Evolutionary conservation across 2,797 vertebrate genomes (phyloP), one percentile per base, ranked within the genome.

Genomic region (Xyrichtys novacula): DNA sequence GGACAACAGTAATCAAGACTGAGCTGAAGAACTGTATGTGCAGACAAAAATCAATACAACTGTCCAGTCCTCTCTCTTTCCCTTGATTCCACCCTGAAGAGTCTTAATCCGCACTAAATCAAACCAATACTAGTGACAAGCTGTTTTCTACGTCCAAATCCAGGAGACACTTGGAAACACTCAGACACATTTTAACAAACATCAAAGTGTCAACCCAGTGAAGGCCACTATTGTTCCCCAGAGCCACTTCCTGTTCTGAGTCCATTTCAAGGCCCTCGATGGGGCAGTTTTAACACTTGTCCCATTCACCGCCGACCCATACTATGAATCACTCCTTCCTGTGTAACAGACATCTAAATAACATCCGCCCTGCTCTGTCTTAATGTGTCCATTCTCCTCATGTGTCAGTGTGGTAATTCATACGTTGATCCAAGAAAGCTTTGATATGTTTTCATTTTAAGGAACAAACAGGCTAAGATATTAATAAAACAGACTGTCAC

Each of bases 141-240:
- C 40, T 6, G 20, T 63, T 85, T 83, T 80, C 72, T 49, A 29
- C 12, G 22, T 58, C 58, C 28, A 55, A 76, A 44, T 56, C 38
- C 4, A 48, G 50, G n/a, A 69, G 50, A 36, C 55, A 77, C 38
- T n/a, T n/a, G 4, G 48, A 57, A 74, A 71, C 28, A 26, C 34
- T 57, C n/a, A 9, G 36, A 16, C 12, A 7, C 44, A 48, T 79
- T 73, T 57, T 56, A 71, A 77, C 61, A 64, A 34, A 70, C 77
- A 87, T 79, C 61, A 74, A 85, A 77, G 68, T 55, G 2, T 39
- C 20, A 23, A 38, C 39, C 54, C 53, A 46, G 78, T 81, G 78
- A 90, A 89, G 66, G 75, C 50, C 68, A 50, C 74, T 66, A 75
- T 88, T 89, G 88, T 88, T 71, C 34, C 78, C 20, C 47, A 65